Percentiles rank a stretch among this genome's conserved stretches.
Conservation (phyloP, 2,888 invertebrate species). For the Trissolcus brochymenae region DNA sequence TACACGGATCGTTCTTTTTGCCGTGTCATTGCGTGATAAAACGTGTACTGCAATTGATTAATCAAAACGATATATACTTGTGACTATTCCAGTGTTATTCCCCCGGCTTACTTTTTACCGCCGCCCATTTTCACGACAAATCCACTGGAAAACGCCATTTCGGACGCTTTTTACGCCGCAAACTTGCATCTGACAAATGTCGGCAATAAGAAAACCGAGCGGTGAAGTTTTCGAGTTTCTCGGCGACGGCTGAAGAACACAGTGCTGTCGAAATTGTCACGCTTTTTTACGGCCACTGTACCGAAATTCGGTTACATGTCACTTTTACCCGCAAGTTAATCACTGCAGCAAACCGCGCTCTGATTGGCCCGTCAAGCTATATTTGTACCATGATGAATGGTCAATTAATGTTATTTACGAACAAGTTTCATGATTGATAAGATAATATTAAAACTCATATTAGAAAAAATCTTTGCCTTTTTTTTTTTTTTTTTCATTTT, state of each 20-base stretch:
- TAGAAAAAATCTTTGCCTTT: too few species aligned
- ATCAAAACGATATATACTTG: slow-evolving; percentile 22
- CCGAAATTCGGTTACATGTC: slow-evolving; percentile 9
- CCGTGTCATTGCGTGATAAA: slow-evolving; percentile 35
- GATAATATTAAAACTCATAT: too few species aligned
- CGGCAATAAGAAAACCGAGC: slow-evolving; percentile 3
- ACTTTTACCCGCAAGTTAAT: slow-evolving; percentile 21
- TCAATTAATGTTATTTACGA: too few species aligned
- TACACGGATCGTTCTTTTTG: slow-evolving; percentile 17
- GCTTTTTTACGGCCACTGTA: slow-evolving; percentile 1
- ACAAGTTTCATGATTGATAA: too few species aligned
- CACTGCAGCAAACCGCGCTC: slow-evolving; percentile 10
- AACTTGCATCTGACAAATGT: slow-evolving; percentile 7
- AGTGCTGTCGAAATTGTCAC: too few species aligned
- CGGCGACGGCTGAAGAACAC: too few species aligned
- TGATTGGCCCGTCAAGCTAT: slow-evolving; percentile 5
- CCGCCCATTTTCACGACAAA: slow-evolving; percentile 23
- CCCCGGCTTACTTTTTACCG: slow-evolving; percentile 19
- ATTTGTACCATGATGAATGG: too few species aligned
- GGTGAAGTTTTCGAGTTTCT: not conserved
- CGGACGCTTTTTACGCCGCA: slow-evolving; percentile 5
- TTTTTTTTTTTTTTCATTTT: too few species aligned
- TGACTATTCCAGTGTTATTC: slow-evolving; percentile 12
- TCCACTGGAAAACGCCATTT: slow-evolving; percentile 13
- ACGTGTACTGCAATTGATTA: slow-evolving; percentile 42